These are phyloP conservation scores for Melanaphis sacchari DNA, from an alignment of 1,140 invertebrate genomes.

Conservation along the genomic window DNA sequence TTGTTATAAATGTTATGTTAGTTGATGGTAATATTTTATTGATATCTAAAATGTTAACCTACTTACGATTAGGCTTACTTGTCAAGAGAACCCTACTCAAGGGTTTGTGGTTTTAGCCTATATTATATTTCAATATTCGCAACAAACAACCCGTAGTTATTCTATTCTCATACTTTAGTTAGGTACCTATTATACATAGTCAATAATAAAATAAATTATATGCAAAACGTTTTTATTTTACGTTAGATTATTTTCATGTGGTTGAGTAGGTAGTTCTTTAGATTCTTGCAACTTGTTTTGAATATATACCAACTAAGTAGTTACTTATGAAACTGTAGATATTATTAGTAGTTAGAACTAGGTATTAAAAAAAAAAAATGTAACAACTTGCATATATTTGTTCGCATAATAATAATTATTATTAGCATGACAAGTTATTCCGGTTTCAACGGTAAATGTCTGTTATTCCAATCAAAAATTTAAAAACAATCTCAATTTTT, in stretches of 20 bases:
- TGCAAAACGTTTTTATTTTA: not conserved
- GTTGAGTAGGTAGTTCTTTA: not conserved
- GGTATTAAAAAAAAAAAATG: not conserved
- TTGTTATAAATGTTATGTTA: not conserved
- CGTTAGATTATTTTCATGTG: not conserved
- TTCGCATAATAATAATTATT: not conserved
- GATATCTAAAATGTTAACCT: not conserved
- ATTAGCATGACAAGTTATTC: conserved; percentile 14
- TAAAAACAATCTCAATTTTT: not conserved
- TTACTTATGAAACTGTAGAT: not conserved
- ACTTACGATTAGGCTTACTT: not conserved
- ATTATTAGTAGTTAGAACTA: not conserved
- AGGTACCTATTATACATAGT: not conserved
- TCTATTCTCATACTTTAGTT: not conserved
- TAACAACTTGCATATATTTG: not conserved
- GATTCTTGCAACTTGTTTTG: not conserved
- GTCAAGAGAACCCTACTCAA: not conserved
- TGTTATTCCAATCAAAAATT: not conserved
- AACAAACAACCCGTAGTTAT: too few species aligned
- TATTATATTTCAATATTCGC: not conserved
- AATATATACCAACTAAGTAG: not conserved
- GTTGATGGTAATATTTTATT: not conserved
- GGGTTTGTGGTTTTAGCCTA: not conserved
- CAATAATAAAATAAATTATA: not conserved
- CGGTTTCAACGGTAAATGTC: not conserved